These are phyloP conservation scores for Hirudo medicinalis DNA, from an alignment of 1,140 invertebrate genomes.

Conservation along the genomic window DNA sequence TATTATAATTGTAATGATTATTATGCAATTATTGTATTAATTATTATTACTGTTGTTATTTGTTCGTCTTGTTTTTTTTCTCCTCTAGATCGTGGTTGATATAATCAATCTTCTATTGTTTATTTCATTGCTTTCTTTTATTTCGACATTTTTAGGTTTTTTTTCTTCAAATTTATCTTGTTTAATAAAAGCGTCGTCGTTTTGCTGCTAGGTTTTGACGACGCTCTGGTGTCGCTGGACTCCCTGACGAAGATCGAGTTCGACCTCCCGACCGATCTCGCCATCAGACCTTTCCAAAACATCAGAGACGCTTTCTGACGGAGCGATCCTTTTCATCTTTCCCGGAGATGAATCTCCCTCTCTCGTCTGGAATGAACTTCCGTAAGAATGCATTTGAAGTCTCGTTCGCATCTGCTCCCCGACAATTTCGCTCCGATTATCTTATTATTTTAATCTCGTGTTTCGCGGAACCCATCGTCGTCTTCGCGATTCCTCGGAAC, in stretches of 20 bases:
- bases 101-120: neutral
- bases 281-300: conserved; percentile 82
- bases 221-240: conserved; percentile 77
- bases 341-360: neutral
- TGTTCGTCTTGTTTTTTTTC: too few species aligned
- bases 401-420: neutral
- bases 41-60: too few species aligned
- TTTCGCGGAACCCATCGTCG: too few species aligned
- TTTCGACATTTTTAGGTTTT: neutral
- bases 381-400: neutral
- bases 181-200: neutral
- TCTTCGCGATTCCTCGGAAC: too few species aligned
- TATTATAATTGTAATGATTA: too few species aligned
- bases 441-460: neutral
- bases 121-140: neutral
- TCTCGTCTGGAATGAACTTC: neutral
- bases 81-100: neutral
- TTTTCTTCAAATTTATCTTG: neutral
- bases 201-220: conserved; percentile 68
- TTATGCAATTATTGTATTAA: too few species aligned
- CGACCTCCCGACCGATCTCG: conserved; percentile 83
- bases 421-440: neutral
- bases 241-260: conserved; percentile 71
- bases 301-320: conserved; percentile 83
- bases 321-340: neutral